phyloP scores from a whole-genome alignment of 2,113 vertebrate species.

The Calidris pugnax region DNA sequence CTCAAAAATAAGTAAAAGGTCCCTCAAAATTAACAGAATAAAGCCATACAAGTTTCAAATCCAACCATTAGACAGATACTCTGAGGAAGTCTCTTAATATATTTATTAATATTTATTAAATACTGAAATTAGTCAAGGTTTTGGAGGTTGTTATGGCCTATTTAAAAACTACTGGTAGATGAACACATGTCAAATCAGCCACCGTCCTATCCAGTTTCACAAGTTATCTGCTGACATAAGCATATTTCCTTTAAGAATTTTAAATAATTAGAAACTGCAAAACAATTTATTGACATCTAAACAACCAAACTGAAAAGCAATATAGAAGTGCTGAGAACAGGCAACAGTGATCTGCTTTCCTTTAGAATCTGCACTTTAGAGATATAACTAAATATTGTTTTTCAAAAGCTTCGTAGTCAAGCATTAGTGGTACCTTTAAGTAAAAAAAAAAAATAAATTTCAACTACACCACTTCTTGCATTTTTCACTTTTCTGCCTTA shows the following conservation, averaged over 20 bases:
- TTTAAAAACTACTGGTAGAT: neutral
- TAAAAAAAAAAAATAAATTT: neutral
- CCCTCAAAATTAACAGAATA: neutral
- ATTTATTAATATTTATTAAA: neutral
- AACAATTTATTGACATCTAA: neutral
- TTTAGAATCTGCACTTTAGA: neutral
- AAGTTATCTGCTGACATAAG: neutral
- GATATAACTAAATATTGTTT: neutral
- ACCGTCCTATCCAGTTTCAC: neutral
- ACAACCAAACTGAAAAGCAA: neutral
- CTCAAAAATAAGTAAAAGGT: neutral
- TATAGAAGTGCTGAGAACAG: neutral
- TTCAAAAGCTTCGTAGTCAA: neutral
- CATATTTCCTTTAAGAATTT: neutral
- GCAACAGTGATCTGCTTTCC: neutral
- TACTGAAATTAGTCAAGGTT: neutral
- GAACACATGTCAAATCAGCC: neutral
- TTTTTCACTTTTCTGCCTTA: neutral
- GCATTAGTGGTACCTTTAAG: neutral
- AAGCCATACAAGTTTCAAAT: neutral
- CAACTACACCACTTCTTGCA: neutral
- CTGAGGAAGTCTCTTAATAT: neutral
- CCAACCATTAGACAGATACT: neutral
- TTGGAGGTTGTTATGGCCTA: neutral
- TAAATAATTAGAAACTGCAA: neutral